These are phyloP conservation scores for Drosophila nebulosa DNA, from an alignment of 1,140 invertebrate genomes.

Conservation along the genomic window DNA sequence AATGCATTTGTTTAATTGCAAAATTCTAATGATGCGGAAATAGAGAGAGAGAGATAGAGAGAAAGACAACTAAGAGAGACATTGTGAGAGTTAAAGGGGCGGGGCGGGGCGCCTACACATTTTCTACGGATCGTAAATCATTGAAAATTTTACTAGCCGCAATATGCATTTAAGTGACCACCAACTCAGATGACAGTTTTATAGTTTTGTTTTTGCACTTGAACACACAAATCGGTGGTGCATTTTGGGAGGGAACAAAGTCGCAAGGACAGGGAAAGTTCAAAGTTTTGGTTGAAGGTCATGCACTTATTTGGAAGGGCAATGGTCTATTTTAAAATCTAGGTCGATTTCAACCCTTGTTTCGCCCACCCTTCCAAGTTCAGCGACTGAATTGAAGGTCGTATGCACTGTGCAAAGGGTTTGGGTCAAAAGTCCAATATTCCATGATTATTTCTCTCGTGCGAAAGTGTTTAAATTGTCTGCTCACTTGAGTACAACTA, in stretches of 20 bases:
- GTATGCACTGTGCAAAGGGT: neutral
- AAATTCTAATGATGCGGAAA: constrained; percentile 60
- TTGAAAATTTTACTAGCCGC: constrained; percentile 17
- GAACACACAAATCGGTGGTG: constrained; percentile 3
- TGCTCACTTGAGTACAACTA: neutral
- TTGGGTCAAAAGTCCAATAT: neutral
- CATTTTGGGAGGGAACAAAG: neutral
- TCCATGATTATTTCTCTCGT: neutral
- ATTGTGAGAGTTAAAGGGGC: neutral
- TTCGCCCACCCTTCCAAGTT: neutral
- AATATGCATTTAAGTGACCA: constrained; percentile 16
- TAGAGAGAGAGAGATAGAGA: neutral
- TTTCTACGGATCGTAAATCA: constrained; percentile 7
- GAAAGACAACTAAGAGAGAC: neutral
- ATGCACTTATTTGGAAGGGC: neutral
- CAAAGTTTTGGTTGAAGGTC: constrained; percentile 44
- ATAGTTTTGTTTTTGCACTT: constrained; percentile 49
- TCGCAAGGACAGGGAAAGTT: constrained; percentile 40
- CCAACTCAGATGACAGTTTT: constrained; percentile 56
- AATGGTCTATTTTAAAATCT: neutral
- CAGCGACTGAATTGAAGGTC: constrained; percentile 14
- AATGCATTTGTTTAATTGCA: constrained; percentile 65
- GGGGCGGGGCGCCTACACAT: neutral
- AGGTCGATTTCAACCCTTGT: neutral
- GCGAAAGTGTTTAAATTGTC: neutral